These are phyloP conservation scores for Centrocercus urophasianus DNA, from an alignment of 2,113 vertebrate genomes.

Conservation along the genomic window DNA sequence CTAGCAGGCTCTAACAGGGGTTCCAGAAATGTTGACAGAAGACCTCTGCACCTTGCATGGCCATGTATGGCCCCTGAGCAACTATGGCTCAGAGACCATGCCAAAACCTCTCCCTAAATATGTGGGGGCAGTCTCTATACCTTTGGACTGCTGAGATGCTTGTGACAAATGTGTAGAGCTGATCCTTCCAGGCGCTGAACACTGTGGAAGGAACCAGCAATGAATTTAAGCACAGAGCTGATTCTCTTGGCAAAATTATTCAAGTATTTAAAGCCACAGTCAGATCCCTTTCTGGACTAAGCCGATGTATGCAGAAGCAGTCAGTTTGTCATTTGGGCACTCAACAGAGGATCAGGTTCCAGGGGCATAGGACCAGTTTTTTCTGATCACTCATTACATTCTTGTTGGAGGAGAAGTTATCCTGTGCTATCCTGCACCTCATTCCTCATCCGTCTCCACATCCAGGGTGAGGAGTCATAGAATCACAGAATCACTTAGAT, in stretches of 20 bases:
- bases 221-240: neutral
- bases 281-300: neutral
- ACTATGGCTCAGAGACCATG: neutral
- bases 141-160: neutral
- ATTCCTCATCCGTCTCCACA: neutral
- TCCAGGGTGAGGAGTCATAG: neutral
- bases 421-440: neutral
- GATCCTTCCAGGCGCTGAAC: neutral
- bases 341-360: neutral
- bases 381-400: neutral
- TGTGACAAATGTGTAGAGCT: neutral
- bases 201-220: neutral
- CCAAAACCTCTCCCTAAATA: neutral
- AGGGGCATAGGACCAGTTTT: neutral
- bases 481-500: neutral
- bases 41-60: neutral
- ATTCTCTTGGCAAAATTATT: neutral
- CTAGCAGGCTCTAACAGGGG: neutral
- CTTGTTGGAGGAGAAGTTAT: neutral
- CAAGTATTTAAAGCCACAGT: neutral
- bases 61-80: neutral
- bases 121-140: neutral
- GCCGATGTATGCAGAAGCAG: neutral
- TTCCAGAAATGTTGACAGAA: neutral
- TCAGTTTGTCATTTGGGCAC: neutral